Evolutionary conservation across 2,113 vertebrate species (phyloP).

Genomic region (Etia nguti): DNA sequence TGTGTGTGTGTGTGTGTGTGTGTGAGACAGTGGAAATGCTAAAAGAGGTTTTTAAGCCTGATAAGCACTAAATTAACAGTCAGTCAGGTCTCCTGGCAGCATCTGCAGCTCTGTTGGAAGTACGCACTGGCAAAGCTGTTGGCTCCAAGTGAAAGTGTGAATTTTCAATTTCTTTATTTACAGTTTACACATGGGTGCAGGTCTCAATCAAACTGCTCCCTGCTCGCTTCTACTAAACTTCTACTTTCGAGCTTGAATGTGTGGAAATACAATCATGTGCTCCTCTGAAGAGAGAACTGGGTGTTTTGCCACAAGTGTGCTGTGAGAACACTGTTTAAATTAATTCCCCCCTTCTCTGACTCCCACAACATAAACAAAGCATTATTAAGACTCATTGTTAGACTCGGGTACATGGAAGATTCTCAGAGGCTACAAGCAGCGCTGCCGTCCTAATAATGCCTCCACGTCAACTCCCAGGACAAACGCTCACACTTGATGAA

Average conservation of each 20-base stretch:
- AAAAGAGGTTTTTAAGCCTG: not conserved
- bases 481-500: not conserved
- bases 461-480: constrained; percentile 9
- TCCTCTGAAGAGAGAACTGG: not conserved
- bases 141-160: not conserved
- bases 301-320: not conserved
- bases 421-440: not conserved
- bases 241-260: not conserved
- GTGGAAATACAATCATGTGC: not conserved
- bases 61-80: not conserved
- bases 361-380: not conserved
- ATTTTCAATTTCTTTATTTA: not conserved
- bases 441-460: not conserved
- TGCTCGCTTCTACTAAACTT: not conserved
- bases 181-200: not conserved
- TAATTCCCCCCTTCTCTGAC: not conserved
- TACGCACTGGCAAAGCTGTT: not conserved
- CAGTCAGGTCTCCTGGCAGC: not conserved
- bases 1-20: not conserved
- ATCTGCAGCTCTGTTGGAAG: not conserved
- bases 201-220: not conserved
- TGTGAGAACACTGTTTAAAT: not conserved
- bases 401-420: not conserved
- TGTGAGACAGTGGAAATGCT: not conserved
- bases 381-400: not conserved